These are phyloP conservation scores for Phortica magna DNA, from an alignment of 2,888 invertebrate species.

Conservation along the genomic window DNA sequence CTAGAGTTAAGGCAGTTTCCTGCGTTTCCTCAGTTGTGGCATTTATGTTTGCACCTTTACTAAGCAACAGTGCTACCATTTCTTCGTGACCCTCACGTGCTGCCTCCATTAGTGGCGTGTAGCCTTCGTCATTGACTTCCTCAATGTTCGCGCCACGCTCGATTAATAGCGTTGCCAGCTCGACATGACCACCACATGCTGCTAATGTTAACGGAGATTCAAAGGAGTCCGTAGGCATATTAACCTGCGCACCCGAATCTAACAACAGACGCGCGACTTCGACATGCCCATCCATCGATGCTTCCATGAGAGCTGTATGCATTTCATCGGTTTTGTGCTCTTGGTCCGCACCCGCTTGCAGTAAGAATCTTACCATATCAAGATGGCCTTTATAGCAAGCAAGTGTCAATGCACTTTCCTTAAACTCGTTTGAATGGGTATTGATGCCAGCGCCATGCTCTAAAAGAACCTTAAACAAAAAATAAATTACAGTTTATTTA, in stretches of 20 bases:
- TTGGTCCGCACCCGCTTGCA: constrained; percentile 97
- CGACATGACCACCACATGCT: constrained; percentile 99
- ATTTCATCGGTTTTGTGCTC: constrained; percentile 99
- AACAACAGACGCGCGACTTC: constrained; percentile 96
- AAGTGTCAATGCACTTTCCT: constrained; percentile 96
- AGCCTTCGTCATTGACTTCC: constrained; percentile 99
- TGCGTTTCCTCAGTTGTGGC: constrained; percentile 99
- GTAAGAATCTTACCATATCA: constrained; percentile 96
- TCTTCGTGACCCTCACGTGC: constrained; percentile 99
- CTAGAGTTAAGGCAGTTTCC: constrained; percentile 95
- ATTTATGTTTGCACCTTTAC: constrained; percentile 97
- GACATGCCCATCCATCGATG: constrained; percentile 99
- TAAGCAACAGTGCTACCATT: constrained; percentile 95
- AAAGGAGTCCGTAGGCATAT: constrained; percentile 99
- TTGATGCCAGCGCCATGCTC: constrained; percentile 98
- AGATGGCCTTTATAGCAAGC: constrained; percentile 98
- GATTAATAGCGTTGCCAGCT: constrained; percentile 95
- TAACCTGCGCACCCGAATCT: constrained; percentile 97
- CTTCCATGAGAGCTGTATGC: constrained; percentile 99
- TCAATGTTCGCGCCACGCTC: constrained; percentile 99
- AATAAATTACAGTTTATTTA: not conserved
- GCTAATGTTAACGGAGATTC: constrained; percentile 99
- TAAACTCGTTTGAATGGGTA: constrained; percentile 99
- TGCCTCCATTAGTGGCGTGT: constrained; percentile 99
- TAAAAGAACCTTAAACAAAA: constrained; percentile 83